Percentiles rank a stretch among this genome's conserved stretches.
Evolutionary conservation across 2,888 invertebrate species (phyloP).

Genomic region (Hypsopygia costalis): DNA sequence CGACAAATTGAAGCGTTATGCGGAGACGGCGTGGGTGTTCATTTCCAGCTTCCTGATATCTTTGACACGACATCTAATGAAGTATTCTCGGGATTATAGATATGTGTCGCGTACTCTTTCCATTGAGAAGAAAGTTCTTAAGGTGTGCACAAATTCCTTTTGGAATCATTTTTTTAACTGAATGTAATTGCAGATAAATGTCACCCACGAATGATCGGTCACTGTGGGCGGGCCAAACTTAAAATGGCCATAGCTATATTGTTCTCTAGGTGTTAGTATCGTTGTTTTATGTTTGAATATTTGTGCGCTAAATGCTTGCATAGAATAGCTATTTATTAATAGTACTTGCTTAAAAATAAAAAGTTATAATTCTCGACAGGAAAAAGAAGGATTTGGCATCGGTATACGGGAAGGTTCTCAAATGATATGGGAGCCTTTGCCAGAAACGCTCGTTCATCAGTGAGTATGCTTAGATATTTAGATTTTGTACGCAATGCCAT

Average conservation of each 20-base stretch:
- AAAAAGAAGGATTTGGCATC: conserved; percentile 85
- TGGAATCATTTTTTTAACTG: too few relatives aligned
- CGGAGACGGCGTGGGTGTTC: conserved; percentile 84
- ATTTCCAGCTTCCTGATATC: conserved; percentile 90
- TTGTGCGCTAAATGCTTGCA: too few relatives aligned
- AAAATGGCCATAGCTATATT: too few relatives aligned
- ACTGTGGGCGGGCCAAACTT: too few relatives aligned
- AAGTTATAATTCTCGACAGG: too few relatives aligned
- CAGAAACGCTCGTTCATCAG: conserved; percentile 54
- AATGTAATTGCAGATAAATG: too few relatives aligned
- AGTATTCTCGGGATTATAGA: conserved; percentile 95
- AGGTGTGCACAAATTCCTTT: conserved; percentile 78
- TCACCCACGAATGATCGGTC: too few relatives aligned
- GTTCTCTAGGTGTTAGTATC: too few relatives aligned
- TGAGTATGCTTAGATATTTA: conserved; percentile 34
- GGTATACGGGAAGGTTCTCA: conserved; percentile 83
- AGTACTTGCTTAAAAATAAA: too few relatives aligned
- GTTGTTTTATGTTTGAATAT: too few relatives aligned
- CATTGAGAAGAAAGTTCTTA: conserved; percentile 92
- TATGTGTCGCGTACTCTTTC: conserved; percentile 94
- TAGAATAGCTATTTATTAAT: too few relatives aligned
- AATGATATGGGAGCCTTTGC: conserved; percentile 81
- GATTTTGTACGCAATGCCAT: conserved; percentile 6
- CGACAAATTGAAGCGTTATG: conserved; percentile 61
- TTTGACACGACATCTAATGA: conserved; percentile 90